Evolutionary conservation across 2,113 vertebrate genomes (phyloP), one percentile per base, ranked within the genome.

Genomic region (Campylomormyrus tamandua): DNA sequence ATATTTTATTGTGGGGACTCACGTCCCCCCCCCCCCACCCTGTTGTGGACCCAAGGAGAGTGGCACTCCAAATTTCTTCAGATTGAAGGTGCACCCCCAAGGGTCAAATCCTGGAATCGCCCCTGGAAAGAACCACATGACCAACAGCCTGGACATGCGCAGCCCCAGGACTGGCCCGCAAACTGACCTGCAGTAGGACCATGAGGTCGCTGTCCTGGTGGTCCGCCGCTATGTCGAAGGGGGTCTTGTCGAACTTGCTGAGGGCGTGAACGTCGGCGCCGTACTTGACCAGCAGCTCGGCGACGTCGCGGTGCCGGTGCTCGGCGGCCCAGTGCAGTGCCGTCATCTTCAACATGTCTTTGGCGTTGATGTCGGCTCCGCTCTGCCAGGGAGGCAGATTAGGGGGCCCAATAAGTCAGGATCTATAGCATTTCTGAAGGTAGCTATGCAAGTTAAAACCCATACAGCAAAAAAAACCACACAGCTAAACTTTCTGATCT

Each of bases 261-360:
- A 96, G 96, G 0, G 96, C 93, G 1, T 98, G 95, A 2, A 98
- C 97, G 0, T 98, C 97, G 0, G 98, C 98, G 0, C 97, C 97
- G 0, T 96, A 95, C 24, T 95, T 97, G 91, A 99, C 89, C 5
- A 99, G 96, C n/a, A 97, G 94, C 93, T 98, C 96, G 0, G 96
- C 96, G 0, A 98, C 96, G 0, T 93, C 91, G 0, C 96, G 94
- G 91, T 98, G 97, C 27, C 94, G 96, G 87, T 97, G 97, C 91
- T 99, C 98, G 0, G 97, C 96, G 0, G 98, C 97, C 98, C 98
- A 99, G 90, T 99, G 98, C 89, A 99, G 92, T 6, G 98, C 98
- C 0, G 98, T 99, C 98, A 99, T 98, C 94, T 99, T 97, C 94
- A 99, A 91, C 98, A 99, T 98, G 95, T 99, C 98, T 93, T 97